Conservation (phyloP, 2,113 vertebrate species). For the Spilogale gracilis region DNA sequence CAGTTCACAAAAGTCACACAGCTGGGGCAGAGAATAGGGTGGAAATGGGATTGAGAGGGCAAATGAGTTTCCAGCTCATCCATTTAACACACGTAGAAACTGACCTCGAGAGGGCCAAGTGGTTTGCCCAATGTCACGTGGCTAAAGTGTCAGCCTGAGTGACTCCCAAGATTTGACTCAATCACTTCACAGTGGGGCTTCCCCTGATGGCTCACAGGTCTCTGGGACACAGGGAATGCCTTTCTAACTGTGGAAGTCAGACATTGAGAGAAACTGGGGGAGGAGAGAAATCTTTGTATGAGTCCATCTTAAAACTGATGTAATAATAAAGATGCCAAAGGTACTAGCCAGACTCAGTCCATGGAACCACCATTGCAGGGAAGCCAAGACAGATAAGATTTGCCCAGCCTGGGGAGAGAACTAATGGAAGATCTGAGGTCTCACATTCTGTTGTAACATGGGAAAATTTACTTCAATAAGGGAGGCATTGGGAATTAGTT, state of each 20-base stretch:
- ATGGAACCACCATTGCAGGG: not conserved
- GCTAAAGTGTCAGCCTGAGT: not conserved
- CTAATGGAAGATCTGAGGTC: not conserved
- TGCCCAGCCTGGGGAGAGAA: not conserved
- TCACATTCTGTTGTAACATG: not conserved
- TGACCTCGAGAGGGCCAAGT: not conserved
- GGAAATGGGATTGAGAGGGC: not conserved
- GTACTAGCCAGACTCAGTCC: too few species aligned
- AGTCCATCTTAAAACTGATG: not conserved
- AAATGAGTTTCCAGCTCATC: not conserved
- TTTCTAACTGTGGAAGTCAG: not conserved
- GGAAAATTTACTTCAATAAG: not conserved
- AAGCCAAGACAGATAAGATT: not conserved
- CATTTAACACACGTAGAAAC: not conserved
- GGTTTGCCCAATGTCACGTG: not conserved
- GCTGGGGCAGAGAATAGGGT: not conserved
- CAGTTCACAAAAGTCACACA: not conserved
- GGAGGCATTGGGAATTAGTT: not conserved
- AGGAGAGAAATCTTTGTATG: not conserved
- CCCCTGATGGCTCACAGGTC: too few species aligned
- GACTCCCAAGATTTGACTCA: not conserved
- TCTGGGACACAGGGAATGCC: not conserved
- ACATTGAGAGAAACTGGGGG: not conserved
- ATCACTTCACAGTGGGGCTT: not conserved
- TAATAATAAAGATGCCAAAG: not conserved